These are phyloP conservation scores for Eudemis profundana DNA, from an alignment of 2,888 invertebrate genomes.

Conservation along the genomic window DNA sequence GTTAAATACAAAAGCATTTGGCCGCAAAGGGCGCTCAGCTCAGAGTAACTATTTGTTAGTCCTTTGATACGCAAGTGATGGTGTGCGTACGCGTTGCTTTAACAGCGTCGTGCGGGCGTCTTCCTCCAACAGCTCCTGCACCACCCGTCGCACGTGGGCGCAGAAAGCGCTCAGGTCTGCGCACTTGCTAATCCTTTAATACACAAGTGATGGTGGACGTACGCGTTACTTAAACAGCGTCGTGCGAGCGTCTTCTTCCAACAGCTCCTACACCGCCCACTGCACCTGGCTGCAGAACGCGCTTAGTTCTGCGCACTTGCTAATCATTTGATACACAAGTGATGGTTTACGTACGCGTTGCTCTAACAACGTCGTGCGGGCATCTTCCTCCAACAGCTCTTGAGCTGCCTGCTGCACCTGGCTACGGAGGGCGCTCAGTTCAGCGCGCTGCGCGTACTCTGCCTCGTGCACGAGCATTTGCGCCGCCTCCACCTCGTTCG, in stretches of 20 bases:
- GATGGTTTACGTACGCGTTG: slow-evolving; percentile 55
- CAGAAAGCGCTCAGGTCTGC: too few relatives aligned
- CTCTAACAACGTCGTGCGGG: slow-evolving; percentile 52
- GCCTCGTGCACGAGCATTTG: slow-evolving; percentile 64
- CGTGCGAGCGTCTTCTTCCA: slow-evolving; percentile 59
- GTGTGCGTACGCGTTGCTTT: slow-evolving; percentile 59
- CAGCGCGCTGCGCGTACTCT: slow-evolving; percentile 69
- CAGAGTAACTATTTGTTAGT: too few relatives aligned
- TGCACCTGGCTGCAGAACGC: slow-evolving; percentile 64
- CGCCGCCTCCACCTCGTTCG: slow-evolving; percentile 62
- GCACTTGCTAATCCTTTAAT: too few relatives aligned
- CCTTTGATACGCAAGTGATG: too few relatives aligned
- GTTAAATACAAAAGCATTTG: too few relatives aligned
- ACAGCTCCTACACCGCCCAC: slow-evolving; percentile 60
- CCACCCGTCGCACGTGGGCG: too few relatives aligned
- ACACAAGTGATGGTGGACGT: slow-evolving; percentile 11
- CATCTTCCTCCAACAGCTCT: slow-evolving; percentile 64
- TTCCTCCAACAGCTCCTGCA: slow-evolving; percentile 61
- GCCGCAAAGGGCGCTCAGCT: too few relatives aligned
- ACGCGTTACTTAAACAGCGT: slow-evolving; percentile 60
- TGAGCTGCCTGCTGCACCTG: slow-evolving; percentile 64
- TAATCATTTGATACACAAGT: too few relatives aligned
- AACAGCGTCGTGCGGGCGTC: slow-evolving; percentile 55
- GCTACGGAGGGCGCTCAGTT: slow-evolving; percentile 63
- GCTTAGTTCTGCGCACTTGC: slow-evolving; percentile 64